Evolutionary conservation across 2,797 vertebrate species (phyloP).

Genomic region (Schizopygopsis malacanthus): DNA sequence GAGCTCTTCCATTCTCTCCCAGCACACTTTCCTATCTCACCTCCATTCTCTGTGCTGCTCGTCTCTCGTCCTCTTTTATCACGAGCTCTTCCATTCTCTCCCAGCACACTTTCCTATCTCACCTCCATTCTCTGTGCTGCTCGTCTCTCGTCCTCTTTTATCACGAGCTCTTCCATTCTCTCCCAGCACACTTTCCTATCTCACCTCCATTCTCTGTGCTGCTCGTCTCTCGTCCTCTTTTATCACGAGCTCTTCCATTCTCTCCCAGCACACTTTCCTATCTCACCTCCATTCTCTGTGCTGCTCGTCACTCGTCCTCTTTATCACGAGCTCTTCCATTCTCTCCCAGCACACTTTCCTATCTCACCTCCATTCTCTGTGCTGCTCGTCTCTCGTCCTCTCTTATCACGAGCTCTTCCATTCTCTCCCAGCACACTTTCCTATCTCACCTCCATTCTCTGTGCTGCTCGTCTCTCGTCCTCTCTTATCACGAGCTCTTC

Average conservation of each 20-base stretch:
- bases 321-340: too few relatives aligned
- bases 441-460: too few relatives aligned
- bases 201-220: neutral
- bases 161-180: constrained; percentile 13
- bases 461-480: too few relatives aligned
- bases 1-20: constrained; percentile 19
- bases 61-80: neutral
- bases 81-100: constrained; percentile 16
- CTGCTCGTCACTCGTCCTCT: neutral
- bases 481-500: too few relatives aligned
- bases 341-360: too few relatives aligned
- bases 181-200: constrained; percentile 12
- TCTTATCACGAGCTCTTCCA: too few relatives aligned
- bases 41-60: neutral
- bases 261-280: constrained; percentile 17
- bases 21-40: constrained; percentile 12
- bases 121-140: neutral
- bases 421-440: too few relatives aligned
- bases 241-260: constrained; percentile 5
- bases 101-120: constrained; percentile 13
- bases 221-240: neutral
- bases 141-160: neutral
- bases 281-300: neutral
- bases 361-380: too few relatives aligned
- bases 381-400: too few relatives aligned